phyloP scores from a whole-genome alignment of 1,140 invertebrate species.

The Penaeus chinensis region DNA sequence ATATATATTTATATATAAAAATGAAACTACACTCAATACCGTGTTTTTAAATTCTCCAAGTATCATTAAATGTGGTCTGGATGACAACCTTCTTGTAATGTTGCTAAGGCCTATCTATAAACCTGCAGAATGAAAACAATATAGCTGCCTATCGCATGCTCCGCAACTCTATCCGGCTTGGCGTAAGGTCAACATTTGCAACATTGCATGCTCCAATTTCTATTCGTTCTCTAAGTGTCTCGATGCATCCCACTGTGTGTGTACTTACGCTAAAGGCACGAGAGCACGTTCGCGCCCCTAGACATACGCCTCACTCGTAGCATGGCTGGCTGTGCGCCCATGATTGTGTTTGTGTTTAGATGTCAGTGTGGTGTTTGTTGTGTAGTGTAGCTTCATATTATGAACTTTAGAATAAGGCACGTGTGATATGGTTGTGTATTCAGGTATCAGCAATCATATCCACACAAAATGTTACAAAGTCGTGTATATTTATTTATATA shows the following conservation, averaged over 20 bases:
- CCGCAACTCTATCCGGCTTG: constrained; percentile 43
- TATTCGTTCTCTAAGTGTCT: too few species aligned
- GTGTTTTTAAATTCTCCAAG: constrained; percentile 57
- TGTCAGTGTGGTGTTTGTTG: too few species aligned
- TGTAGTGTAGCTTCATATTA: too few species aligned
- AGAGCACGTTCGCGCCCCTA: too few species aligned
- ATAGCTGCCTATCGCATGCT: constrained; percentile 58
- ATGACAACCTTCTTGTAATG: constrained; percentile 43
- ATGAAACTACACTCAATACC: constrained; percentile 33
- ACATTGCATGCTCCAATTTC: constrained; percentile 5
- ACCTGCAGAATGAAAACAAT: constrained; percentile 47
- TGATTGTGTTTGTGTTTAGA: too few species aligned
- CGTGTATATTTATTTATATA: background rate
- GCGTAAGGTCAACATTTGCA: constrained; percentile 40
- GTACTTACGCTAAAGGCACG: too few species aligned
- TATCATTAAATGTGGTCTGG: constrained; percentile 59
- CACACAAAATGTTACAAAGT: background rate
- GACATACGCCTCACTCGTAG: too few species aligned
- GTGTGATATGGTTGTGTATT: too few species aligned
- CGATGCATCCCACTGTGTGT: too few species aligned
- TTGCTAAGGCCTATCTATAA: constrained; percentile 55
- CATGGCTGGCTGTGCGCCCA: too few species aligned
- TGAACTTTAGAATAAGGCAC: too few species aligned
- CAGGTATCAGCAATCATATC: background rate
- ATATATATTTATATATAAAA: background rate